These are phyloP conservation scores for Hololepta plana DNA, from an alignment of 2,888 invertebrate genomes.

Conservation along the genomic window DNA sequence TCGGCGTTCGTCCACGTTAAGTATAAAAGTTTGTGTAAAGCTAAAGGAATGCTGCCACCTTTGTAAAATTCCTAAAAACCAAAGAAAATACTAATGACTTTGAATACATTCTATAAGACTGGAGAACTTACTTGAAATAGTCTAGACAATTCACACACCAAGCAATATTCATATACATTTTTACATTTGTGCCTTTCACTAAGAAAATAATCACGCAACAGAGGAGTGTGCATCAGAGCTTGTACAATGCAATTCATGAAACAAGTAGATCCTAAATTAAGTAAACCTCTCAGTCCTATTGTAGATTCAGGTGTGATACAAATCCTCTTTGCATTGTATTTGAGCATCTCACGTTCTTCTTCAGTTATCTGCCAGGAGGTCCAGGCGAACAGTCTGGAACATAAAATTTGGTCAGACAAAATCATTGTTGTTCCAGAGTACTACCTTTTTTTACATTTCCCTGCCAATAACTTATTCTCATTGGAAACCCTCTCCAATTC, in stretches of 20 bases:
- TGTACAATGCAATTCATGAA: conserved; percentile 98
- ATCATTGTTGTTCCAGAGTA: too few species aligned
- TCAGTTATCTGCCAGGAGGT: conserved; percentile 64
- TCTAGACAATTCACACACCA: conserved; percentile 90
- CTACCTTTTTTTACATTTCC: conserved; percentile 20
- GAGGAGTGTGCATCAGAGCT: conserved; percentile 86
- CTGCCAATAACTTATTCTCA: conserved; percentile 21
- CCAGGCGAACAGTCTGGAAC: conserved; percentile 33
- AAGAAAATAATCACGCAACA: conserved; percentile 87
- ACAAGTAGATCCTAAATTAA: conserved; percentile 94
- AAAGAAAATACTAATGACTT: conserved; percentile 1
- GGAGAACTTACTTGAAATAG: conserved; percentile 67
- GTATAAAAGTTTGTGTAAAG: conserved; percentile 75
- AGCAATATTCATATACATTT: conserved; percentile 51
- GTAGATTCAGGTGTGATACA: conserved; percentile 66
- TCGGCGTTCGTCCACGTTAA: conserved; percentile 94
- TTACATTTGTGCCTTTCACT: conserved; percentile 83
- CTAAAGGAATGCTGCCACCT: conserved; percentile 72
- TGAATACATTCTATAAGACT: conserved; percentile 1
- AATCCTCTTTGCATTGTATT: conserved; percentile 58
- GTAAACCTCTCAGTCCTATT: conserved; percentile 79
- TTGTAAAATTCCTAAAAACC: conserved; percentile 68
- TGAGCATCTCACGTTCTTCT: conserved; percentile 57
- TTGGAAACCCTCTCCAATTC: conserved; percentile 21
- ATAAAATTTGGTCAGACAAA: too few species aligned